Evolutionary conservation across 2,797 vertebrate genomes (phyloP).

Genomic region (Neosilurus mollespiculum): DNA sequence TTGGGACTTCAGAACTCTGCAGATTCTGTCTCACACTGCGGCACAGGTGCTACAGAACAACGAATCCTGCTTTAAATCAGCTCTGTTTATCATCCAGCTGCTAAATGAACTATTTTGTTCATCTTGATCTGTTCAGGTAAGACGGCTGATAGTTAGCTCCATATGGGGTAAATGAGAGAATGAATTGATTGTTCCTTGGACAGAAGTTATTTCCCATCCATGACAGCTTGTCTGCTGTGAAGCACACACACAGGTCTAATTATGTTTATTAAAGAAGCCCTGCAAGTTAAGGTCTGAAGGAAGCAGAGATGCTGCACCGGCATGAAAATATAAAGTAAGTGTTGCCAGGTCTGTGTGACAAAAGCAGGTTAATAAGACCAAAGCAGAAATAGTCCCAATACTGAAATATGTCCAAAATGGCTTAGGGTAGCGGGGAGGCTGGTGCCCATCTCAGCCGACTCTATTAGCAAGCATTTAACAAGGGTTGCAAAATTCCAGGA

Average conservation of each 20-base stretch:
- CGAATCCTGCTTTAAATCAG: slow-evolving; percentile 31
- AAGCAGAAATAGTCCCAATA: background rate
- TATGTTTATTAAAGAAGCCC: slow-evolving; percentile 42
- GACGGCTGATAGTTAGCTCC: slow-evolving; percentile 29
- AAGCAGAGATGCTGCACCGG: slow-evolving; percentile 19
- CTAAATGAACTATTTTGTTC: slow-evolving; percentile 36
- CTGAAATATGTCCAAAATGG: background rate
- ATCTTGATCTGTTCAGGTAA: slow-evolving; percentile 30
- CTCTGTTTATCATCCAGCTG: slow-evolving; percentile 30
- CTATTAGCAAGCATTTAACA: background rate
- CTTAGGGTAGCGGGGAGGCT: background rate
- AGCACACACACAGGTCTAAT: slow-evolving; percentile 37
- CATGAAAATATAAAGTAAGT: slow-evolving; percentile 21
- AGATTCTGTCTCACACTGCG: slow-evolving; percentile 29
- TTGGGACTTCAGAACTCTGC: slow-evolving; percentile 35
- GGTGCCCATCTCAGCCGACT: too few species aligned
- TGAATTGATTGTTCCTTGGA: slow-evolving; percentile 44
- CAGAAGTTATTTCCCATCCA: slow-evolving; percentile 35
- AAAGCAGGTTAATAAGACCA: background rate
- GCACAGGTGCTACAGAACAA: slow-evolving; percentile 32
- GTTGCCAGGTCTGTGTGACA: background rate
- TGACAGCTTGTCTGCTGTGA: slow-evolving; percentile 43
- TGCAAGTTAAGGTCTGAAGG: background rate
- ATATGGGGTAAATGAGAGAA: slow-evolving; percentile 37
- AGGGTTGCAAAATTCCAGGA: too few species aligned